phyloP scores from a whole-genome alignment of 2,113 vertebrate species.

The Drymodes brunneopygia region DNA sequence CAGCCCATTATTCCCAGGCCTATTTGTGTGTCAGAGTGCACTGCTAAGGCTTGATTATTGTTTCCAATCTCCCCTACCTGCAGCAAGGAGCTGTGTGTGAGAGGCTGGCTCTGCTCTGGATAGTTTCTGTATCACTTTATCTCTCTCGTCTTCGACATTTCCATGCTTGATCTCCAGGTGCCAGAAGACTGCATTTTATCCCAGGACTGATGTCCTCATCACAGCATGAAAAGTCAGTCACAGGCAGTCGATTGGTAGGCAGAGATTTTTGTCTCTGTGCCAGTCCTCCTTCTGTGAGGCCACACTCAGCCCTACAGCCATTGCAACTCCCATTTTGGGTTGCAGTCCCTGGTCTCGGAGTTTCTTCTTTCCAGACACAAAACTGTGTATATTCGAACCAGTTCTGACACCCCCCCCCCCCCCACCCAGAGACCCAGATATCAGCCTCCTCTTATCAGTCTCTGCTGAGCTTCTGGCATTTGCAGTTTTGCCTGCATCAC shows the following conservation, averaged over 20 bases:
- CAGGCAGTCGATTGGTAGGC: rapidly evolving
- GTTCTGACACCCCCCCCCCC: not conserved
- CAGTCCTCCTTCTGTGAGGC: not conserved
- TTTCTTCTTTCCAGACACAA: not conserved
- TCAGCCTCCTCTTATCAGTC: not conserved
- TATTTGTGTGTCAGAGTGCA: not conserved
- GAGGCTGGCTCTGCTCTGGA: not conserved
- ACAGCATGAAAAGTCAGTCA: not conserved
- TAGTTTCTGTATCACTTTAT: not conserved
- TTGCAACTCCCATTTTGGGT: not conserved
- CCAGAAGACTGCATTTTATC: not conserved
- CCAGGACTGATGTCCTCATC: not conserved
- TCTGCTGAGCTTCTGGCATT: not conserved
- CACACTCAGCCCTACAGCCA: not conserved
- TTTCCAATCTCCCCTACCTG: not conserved
- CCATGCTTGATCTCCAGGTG: not conserved
- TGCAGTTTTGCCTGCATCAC: not conserved
- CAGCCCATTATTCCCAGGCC: not conserved
- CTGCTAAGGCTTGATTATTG: not conserved
- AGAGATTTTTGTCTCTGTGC: not conserved
- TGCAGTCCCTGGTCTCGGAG: not conserved
- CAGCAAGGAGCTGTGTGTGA: not conserved
- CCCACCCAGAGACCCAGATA: not conserved
- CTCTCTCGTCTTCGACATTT: not conserved
- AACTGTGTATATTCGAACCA: not conserved